These are phyloP conservation scores for Athalia cordata DNA, from an alignment of 2,888 invertebrate genomes.

Conservation along the genomic window DNA sequence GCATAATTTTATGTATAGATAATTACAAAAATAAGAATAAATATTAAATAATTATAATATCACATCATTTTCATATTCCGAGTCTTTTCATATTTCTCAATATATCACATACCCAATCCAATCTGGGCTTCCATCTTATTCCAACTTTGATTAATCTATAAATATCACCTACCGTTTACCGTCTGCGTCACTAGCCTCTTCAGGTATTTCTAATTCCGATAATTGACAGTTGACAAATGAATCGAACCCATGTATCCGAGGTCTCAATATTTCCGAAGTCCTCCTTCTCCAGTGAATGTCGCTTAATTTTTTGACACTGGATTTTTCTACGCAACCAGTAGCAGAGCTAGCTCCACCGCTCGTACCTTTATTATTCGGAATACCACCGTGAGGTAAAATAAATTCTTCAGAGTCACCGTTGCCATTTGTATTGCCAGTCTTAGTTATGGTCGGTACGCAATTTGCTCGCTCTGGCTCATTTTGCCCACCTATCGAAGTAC, in stretches of 20 bases:
- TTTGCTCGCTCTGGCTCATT: slow-evolving; percentile 35
- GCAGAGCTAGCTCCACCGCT: not conserved
- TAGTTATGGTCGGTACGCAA: slow-evolving; percentile 50
- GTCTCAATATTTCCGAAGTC: slow-evolving; percentile 56
- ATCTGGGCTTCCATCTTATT: not conserved
- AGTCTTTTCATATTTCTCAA: slow-evolving; percentile 36
- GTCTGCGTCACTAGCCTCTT: not conserved
- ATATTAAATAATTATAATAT: slow-evolving; percentile 39
- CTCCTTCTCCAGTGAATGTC: slow-evolving; percentile 59
- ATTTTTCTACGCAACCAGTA: slow-evolving; percentile 3
- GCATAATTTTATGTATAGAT: slow-evolving; percentile 11
- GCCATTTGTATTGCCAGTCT: slow-evolving; percentile 15
- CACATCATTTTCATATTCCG: slow-evolving; percentile 39
- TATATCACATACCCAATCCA: not conserved
- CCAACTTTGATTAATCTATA: not conserved
- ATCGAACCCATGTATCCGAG: slow-evolving; percentile 11
- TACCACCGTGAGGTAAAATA: not conserved
- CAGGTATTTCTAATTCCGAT: slow-evolving; percentile 24
- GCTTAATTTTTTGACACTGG: slow-evolving; percentile 23
- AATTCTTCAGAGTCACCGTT: not conserved
- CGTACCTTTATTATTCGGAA: not conserved
- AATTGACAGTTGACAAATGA: slow-evolving; percentile 15
- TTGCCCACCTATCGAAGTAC: not conserved
- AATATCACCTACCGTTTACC: not conserved
- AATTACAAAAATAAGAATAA: slow-evolving; percentile 41